Base-by-base conservation (phyloP, 2,888 invertebrate genomes). In the Ceraclea dissimilis region DNA sequence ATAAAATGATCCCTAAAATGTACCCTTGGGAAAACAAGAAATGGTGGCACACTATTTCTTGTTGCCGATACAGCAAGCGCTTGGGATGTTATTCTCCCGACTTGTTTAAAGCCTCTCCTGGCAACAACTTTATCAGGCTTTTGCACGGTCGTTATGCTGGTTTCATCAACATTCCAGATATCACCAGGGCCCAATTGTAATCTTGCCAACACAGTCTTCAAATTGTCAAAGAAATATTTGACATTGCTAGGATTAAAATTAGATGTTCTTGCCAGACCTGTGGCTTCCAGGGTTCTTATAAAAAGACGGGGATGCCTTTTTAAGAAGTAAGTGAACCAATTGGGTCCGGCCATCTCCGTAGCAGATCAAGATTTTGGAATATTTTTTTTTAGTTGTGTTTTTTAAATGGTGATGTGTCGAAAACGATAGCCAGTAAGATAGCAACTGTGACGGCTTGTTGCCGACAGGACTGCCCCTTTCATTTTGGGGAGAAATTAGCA, bases 81-180 rank as follows among this genome's bases (percentile, higher is more conserved):
- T 17, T 63, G 67, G 17, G 69, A 70, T 17, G 67, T 68, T 19
- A 69, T 55, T 26, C 63, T 54, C 2, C 68, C 69, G 13, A 71
- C 64, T 62, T 68, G 68, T 54, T 67, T 67, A 10, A 50, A 52
- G 26, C 70, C 70, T 60, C 64, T 66, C 54, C 60, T 59, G 16
- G 68, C 69, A 52, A 71, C 54, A 34, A 72, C 60, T 64, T 63
- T 67, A 44, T 64, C 55, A 18, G 69, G 67, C 55, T 62, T 67
- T 52, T 70, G 68, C 1, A 70, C 70, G 6, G 70, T 68, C 13
- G 69, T 68, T 2, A 69, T 54, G 1, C 67, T 68, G 11, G 67
- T 67, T 62, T 70, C 67, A 60, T 69, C 68, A 16, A 67, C 54
- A 57, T 71, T 71, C 60, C 63, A 71, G 21, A 71, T 69, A 57